Percentiles rank a stretch among this genome's conserved stretches.
Conservation (phyloP, 2,888 invertebrate species). For the Apoda limacodes region DNA sequence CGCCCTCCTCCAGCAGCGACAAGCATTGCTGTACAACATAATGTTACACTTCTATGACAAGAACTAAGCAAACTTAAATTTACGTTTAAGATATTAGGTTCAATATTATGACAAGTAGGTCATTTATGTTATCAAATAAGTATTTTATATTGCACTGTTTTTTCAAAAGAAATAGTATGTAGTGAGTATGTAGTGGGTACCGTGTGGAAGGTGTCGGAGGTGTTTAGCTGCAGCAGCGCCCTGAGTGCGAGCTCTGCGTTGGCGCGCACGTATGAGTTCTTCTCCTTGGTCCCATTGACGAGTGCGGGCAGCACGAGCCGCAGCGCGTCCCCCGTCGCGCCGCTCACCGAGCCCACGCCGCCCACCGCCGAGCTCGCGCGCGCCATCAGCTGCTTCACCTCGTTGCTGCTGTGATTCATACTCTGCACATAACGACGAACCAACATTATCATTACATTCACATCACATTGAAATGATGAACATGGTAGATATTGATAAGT, state of each 20-base stretch:
- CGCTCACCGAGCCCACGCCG: conserved; percentile 56
- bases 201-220: conserved; percentile 79
- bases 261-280: conserved; percentile 94
- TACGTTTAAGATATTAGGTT: too few relatives aligned
- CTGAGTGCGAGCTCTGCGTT: conserved; percentile 94
- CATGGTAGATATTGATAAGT: conserved; percentile 1
- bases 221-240: conserved; percentile 82
- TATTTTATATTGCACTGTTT: too few relatives aligned
- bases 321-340: conserved; percentile 67
- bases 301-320: conserved; percentile 88
- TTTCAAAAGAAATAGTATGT: too few relatives aligned
- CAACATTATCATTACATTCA: background rate
- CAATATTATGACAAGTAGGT: too few relatives aligned
- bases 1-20: conserved; percentile 84
- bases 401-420: conserved; percentile 94
- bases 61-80: too few relatives aligned
- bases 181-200: conserved; percentile 38
- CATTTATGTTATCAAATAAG: too few relatives aligned
- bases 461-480: background rate
- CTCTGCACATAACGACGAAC: conserved; percentile 62
- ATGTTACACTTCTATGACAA: too few relatives aligned
- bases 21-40: conserved; percentile 81
- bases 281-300: conserved; percentile 98
- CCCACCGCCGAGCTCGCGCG: conserved; percentile 83
- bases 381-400: conserved; percentile 92